phyloP scores from a whole-genome alignment of 2,113 vertebrate genomes.

The Naja naja region DNA sequence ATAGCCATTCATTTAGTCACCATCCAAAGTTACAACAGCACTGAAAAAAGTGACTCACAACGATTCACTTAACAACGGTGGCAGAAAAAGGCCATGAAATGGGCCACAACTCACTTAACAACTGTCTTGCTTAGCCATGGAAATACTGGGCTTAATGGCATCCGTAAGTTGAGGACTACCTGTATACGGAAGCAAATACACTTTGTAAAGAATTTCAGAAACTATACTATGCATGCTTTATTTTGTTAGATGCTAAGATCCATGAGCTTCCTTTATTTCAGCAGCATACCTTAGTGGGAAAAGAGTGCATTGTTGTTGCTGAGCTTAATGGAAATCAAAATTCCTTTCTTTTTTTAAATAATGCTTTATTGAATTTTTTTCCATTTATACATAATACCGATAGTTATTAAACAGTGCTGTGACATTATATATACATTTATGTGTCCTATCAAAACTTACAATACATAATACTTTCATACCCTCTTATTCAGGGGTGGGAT shows the following conservation, averaged over 20 bases:
- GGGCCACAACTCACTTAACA: background rate
- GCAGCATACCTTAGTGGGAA: background rate
- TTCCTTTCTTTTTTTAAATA: too few relatives aligned
- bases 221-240: background rate
- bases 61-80: background rate
- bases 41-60: background rate
- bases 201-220: background rate
- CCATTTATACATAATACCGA: too few relatives aligned
- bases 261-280: background rate
- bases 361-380: too few relatives aligned
- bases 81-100: background rate
- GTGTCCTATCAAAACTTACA: too few relatives aligned
- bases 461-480: too few relatives aligned
- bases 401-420: too few relatives aligned
- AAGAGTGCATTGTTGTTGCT: background rate
- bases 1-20: background rate
- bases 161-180: background rate
- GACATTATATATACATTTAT: too few relatives aligned
- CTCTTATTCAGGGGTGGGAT: too few relatives aligned
- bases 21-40: background rate
- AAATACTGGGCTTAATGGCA: background rate
- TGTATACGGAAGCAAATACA: background rate
- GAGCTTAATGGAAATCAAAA: background rate
- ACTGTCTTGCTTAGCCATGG: background rate
- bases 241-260: background rate